phyloP scores from a whole-genome alignment of 2,888 invertebrate species.

The Oasisia sp. region DNA sequence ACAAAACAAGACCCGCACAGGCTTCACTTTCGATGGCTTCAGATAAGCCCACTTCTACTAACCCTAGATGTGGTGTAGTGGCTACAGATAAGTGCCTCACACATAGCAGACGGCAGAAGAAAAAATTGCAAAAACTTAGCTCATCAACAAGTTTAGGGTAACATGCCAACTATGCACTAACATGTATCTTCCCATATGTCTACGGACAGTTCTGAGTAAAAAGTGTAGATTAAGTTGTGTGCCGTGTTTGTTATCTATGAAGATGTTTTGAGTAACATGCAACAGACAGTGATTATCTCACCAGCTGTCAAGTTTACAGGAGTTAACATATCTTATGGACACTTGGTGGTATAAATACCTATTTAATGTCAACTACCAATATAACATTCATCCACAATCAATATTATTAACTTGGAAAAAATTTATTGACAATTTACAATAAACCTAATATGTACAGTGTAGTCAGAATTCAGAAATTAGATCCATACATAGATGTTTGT shows the following conservation, averaged over 20 bases:
- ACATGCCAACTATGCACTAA: not conserved
- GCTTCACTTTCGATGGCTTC: not conserved
- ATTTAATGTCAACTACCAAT: no score
- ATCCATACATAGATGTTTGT: not conserved
- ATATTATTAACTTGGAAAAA: no score
- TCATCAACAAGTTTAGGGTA: not conserved
- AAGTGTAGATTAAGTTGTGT: not conserved
- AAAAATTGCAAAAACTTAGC: not conserved
- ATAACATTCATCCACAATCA: no score
- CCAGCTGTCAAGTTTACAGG: not conserved
- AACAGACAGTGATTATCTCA: not conserved
- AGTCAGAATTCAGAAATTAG: not conserved
- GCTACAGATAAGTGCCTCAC: not conserved
- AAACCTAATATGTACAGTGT: not conserved
- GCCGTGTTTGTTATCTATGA: not conserved
- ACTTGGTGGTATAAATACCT: no score
- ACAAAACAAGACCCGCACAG: not conserved
- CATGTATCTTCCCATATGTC: not conserved
- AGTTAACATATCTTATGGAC: no score
- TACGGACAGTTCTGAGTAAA: not conserved
- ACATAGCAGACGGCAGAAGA: not conserved
- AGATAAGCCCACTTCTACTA: not conserved
- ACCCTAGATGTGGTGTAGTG: not conserved
- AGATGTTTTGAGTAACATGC: not conserved
- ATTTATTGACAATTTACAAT: no score